Conservation (phyloP, 2,888 invertebrate species). For the Bellardia bayeri region DNA sequence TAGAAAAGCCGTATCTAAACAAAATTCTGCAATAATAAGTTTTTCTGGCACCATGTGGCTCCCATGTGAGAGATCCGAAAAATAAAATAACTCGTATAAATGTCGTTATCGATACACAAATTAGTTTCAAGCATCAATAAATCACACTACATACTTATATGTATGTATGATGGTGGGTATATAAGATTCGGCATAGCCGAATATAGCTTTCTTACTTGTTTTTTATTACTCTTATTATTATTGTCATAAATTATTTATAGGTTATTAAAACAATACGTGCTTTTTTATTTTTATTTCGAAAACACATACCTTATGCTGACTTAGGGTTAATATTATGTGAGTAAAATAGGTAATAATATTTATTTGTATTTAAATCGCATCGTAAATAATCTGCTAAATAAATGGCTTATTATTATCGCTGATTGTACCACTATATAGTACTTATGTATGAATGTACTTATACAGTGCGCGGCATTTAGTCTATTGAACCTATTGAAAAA, state of each 20-base stretch:
- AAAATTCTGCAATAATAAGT: no score
- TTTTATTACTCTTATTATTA: constrained; percentile 21
- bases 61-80: no score
- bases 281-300: not conserved
- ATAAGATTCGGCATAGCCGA: no score
- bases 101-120: no score
- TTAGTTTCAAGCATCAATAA: no score
- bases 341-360: not conserved
- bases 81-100: no score
- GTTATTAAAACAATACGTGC: constrained; percentile 52
- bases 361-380: constrained; percentile 38
- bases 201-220: not conserved
- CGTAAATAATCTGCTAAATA: constrained; percentile 56
- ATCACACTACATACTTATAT: no score
- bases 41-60: no score
- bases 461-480: constrained; percentile 50
- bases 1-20: no score
- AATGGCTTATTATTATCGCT: constrained; percentile 60
- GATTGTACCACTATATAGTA: constrained; percentile 3
- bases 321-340: constrained; percentile 17
- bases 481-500: constrained; percentile 48
- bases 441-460: not conserved
- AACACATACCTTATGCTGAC: not conserved
- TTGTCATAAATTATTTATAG: constrained; percentile 53
- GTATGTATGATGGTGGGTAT: no score